These are phyloP conservation scores for Sciurus carolinensis DNA, from an alignment of 2,797 vertebrate species.

Conservation along the genomic window DNA sequence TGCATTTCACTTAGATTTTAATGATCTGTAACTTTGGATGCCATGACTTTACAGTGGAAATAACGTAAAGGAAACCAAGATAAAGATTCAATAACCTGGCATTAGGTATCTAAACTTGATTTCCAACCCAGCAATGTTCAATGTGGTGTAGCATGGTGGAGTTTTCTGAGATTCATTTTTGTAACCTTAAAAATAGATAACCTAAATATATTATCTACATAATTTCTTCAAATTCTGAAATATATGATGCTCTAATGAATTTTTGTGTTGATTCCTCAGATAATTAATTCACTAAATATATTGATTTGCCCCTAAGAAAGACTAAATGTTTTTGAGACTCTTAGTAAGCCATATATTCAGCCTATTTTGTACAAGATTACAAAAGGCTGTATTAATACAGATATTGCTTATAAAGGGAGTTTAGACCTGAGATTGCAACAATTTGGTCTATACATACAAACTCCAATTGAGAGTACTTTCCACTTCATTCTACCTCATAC, in stretches of 20 bases:
- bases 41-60: not conserved
- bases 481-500: too few species aligned
- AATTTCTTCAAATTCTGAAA: slow-evolving; percentile 14
- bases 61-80: not conserved
- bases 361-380: not conserved
- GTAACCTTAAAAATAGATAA: not conserved
- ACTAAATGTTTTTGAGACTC: not conserved
- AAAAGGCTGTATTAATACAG: not conserved
- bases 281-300: not conserved
- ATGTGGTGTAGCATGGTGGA: too few species aligned
- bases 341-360: not conserved
- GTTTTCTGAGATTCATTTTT: not conserved
- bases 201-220: not conserved
- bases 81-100: not conserved
- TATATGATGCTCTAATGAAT: not conserved
- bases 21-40: not conserved
- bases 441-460: too few species aligned
- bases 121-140: not conserved
- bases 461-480: too few species aligned
- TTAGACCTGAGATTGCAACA: too few species aligned
- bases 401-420: not conserved
- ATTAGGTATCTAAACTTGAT: not conserved
- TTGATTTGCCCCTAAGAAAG: not conserved
- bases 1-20: not conserved
- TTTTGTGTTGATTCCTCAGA: not conserved